Conservation (phyloP, 1,140 invertebrate species). For the Manduca sexta region DNA sequence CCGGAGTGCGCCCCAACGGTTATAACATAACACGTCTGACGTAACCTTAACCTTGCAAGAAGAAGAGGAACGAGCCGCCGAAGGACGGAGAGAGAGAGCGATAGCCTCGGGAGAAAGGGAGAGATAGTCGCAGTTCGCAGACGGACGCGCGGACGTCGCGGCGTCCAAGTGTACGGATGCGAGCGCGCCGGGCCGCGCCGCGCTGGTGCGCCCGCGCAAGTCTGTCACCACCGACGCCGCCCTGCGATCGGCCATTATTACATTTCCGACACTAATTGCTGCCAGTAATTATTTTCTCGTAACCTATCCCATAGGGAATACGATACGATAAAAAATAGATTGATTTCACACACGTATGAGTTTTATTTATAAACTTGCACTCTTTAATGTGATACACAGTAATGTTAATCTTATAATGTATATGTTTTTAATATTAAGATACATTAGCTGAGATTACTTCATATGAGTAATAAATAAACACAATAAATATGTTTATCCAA, state of each 20-base stretch:
- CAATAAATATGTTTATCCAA: too few relatives aligned
- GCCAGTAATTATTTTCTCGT: neutral
- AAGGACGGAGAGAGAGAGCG: slow-evolving; percentile 72
- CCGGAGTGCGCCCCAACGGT: slow-evolving; percentile 69
- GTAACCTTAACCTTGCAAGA: slow-evolving; percentile 75
- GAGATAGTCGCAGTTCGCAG: slow-evolving; percentile 38
- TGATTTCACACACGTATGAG: too few relatives aligned
- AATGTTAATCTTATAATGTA: too few relatives aligned
- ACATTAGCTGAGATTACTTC: too few relatives aligned
- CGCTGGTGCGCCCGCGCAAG: slow-evolving; percentile 16
- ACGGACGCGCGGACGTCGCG: slow-evolving; percentile 27
- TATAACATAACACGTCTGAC: slow-evolving; percentile 74
- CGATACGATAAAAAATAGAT: too few relatives aligned
- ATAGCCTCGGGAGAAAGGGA: slow-evolving; percentile 66
- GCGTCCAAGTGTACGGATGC: slow-evolving; percentile 17
- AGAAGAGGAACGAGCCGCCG: slow-evolving; percentile 71
- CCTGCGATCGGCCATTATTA: neutral
- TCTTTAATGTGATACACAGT: too few relatives aligned
- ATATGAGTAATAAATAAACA: too few relatives aligned
- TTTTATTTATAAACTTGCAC: too few relatives aligned
- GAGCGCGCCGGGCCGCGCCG: slow-evolving; percentile 14
- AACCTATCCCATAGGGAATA: too few relatives aligned
- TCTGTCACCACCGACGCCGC: slow-evolving; percentile 9
- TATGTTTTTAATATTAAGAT: too few relatives aligned
- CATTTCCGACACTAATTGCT: neutral